Conservation (phyloP, 2,113 vertebrate genomes). For the Suncus etruscus region DNA sequence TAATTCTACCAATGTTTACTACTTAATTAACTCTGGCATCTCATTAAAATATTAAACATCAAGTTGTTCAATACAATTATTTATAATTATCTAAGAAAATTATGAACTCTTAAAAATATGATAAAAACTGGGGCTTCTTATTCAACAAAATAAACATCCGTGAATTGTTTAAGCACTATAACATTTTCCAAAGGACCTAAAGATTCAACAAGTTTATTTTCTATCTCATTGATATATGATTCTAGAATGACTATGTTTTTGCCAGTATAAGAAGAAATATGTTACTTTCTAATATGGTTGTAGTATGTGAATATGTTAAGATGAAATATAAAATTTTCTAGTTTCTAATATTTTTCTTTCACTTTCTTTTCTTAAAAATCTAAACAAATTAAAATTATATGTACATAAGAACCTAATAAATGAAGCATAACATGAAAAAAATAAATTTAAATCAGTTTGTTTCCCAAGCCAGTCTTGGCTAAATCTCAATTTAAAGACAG, state of each 20-base stretch:
- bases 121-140: background rate
- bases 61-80: no score
- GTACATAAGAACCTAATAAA: slow-evolving; percentile 20
- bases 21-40: no score
- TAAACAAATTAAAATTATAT: background rate
- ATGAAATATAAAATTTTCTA: background rate
- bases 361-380: slow-evolving; percentile 30
- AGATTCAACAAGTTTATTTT: background rate
- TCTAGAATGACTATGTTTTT: background rate
- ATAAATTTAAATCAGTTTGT: background rate
- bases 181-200: background rate
- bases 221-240: background rate
- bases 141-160: background rate
- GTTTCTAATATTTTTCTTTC: background rate
- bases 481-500: background rate
- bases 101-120: background rate
- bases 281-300: background rate
- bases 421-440: background rate
- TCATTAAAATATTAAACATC: no score
- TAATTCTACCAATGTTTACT: no score
- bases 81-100: background rate
- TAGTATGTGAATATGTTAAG: background rate
- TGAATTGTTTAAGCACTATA: background rate
- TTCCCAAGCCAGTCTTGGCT: background rate
- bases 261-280: background rate